phyloP scores from a whole-genome alignment of 2,888 invertebrate genomes.

The Balanococcus diminutus region DNA sequence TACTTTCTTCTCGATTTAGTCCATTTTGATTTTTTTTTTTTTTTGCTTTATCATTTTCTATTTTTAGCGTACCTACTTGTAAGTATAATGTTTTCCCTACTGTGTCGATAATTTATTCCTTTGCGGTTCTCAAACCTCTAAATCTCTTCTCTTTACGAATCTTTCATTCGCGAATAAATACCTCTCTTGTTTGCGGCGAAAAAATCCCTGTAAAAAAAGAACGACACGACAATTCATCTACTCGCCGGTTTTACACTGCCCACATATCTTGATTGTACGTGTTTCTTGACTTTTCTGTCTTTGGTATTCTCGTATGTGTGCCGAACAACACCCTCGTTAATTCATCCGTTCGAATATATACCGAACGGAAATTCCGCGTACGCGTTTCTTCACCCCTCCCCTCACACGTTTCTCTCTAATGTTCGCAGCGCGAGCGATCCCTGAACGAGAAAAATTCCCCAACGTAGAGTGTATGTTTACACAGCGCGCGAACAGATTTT shows the following conservation, averaged over 20 bases:
- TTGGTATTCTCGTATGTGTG: background rate
- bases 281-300: slow-evolving; percentile 11
- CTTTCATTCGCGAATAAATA: background rate
- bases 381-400: background rate
- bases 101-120: background rate
- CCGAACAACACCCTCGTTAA: slow-evolving; percentile 11
- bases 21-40: too few species aligned
- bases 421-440: background rate
- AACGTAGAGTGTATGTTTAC: background rate
- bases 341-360: slow-evolving; percentile 5
- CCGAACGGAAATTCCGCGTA: background rate
- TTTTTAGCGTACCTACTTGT: background rate
- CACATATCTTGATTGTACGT: background rate
- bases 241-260: background rate
- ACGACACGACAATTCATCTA: slow-evolving; percentile 11
- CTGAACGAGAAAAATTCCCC: background rate
- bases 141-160: background rate
- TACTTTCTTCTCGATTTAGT: too few species aligned
- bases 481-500: slow-evolving; percentile 22
- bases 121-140: background rate
- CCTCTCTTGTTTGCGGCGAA: background rate
- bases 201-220: background rate
- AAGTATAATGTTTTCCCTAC: background rate
- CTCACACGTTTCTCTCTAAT: too few species aligned
- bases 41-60: too few species aligned